These are phyloP conservation scores for Spea bombifrons DNA, from an alignment of 2,113 vertebrate species.

Conservation along the genomic window DNA sequence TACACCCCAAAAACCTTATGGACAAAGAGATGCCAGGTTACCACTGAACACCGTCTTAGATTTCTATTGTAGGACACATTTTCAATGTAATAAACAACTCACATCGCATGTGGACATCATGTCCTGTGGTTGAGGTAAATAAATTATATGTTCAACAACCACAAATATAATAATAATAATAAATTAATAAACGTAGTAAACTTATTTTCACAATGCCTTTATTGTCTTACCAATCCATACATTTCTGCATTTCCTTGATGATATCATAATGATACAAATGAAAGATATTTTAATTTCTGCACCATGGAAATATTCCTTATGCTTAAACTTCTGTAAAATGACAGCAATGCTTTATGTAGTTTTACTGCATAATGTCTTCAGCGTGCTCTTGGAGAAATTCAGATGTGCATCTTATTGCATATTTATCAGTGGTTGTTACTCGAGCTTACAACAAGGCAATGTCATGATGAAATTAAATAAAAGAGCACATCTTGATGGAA, in stretches of 20 bases:
- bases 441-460: conserved; percentile 38
- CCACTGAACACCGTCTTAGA: too few relatives aligned
- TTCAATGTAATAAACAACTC: too few relatives aligned
- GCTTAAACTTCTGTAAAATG: conserved; percentile 30
- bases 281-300: conserved; percentile 21
- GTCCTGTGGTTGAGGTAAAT: too few relatives aligned
- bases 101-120: too few relatives aligned
- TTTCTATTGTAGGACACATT: too few relatives aligned
- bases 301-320: conserved; percentile 8
- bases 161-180: too few relatives aligned
- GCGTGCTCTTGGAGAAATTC: conserved; percentile 21
- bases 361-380: conserved; percentile 26
- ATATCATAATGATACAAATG: conserved; percentile 16
- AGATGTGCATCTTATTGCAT: conserved; percentile 36
- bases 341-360: conserved; percentile 33
- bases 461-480: conserved; percentile 49
- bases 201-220: too few relatives aligned
- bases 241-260: conserved; percentile 3
- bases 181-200: too few relatives aligned
- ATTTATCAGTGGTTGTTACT: conserved; percentile 42
- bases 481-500: conserved; percentile 49
- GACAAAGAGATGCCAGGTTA: too few relatives aligned
- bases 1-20: too few relatives aligned
- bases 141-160: too few relatives aligned
- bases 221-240: neutral